Conservation (phyloP, 2,888 invertebrate species). For the Microchrysa polita region DNA sequence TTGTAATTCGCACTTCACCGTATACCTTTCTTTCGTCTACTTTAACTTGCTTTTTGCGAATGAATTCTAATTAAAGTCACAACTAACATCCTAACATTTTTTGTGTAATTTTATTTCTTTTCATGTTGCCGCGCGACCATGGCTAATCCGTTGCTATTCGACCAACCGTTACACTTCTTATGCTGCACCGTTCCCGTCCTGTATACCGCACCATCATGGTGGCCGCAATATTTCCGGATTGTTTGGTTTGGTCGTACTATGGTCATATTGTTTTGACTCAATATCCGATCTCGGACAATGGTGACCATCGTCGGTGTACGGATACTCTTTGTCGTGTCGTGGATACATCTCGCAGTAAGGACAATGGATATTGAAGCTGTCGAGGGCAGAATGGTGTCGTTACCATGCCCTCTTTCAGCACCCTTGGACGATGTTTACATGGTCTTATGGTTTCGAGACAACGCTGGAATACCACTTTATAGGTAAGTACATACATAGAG, state of each 20-base stretch:
- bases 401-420: slow-evolving; percentile 87
- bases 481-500: slow-evolving; percentile 70
- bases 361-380: slow-evolving; percentile 87
- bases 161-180: not conserved
- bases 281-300: not conserved
- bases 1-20: slow-evolving; percentile 1
- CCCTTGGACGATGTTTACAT: slow-evolving; percentile 89
- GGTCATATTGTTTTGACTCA: slow-evolving; percentile 10
- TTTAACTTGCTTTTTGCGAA: not conserved
- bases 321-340: too few species aligned
- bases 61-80: not conserved
- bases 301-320: too few species aligned
- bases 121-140: slow-evolving; percentile 17
- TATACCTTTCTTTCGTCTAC: not conserved
- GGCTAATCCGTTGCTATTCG: not conserved
- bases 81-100: not conserved
- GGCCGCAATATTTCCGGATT: not conserved
- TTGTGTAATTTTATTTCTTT: slow-evolving; percentile 23
- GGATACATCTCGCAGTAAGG: slow-evolving; percentile 66
- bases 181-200: not conserved
- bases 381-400: slow-evolving; percentile 85
- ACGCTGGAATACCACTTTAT: slow-evolving; percentile 86
- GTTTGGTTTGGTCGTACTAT: slow-evolving; percentile 1
- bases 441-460: slow-evolving; percentile 92
- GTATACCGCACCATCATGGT: slow-evolving; percentile 1